phyloP scores from a whole-genome alignment of 2,888 invertebrate genomes.

The Myathropa florea region DNA sequence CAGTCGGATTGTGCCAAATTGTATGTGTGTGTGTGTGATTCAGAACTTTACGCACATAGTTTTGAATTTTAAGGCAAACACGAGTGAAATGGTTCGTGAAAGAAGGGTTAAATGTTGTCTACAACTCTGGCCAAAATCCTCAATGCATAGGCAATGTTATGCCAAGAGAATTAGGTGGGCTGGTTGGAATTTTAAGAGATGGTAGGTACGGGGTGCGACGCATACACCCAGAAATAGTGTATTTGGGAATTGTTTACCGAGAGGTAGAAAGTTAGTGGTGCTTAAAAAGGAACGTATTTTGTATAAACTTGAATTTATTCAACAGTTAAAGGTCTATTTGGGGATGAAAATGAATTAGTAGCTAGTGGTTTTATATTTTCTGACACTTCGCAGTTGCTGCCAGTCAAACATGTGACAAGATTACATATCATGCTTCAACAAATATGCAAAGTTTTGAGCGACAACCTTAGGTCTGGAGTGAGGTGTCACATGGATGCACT shows the following conservation, averaged over 20 bases:
- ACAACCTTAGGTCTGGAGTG: background rate
- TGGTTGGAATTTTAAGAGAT: conserved; percentile 11
- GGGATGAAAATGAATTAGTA: conserved; percentile 17
- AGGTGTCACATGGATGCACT: background rate
- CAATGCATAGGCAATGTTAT: conserved; percentile 15
- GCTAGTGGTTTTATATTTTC: background rate
- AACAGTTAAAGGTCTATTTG: conserved; percentile 26
- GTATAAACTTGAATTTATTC: conserved; percentile 40
- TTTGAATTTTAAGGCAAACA: conserved; percentile 64
- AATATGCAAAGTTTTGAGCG: background rate
- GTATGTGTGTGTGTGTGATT: conserved; percentile 36
- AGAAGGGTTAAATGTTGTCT: conserved; percentile 67
- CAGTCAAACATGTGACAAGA: background rate
- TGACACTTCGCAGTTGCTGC: background rate
- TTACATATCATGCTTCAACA: background rate
- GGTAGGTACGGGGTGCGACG: conserved; percentile 1
- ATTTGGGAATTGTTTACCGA: conserved; percentile 35
- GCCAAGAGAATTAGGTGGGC: conserved; percentile 29
- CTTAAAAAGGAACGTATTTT: conserved; percentile 43
- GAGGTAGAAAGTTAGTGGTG: conserved; percentile 54
- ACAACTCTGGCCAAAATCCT: conserved; percentile 38
- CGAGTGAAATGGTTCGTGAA: conserved; percentile 69
- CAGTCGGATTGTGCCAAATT: background rate
- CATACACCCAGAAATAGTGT: conserved; percentile 17
- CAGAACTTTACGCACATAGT: conserved; percentile 69